Conservation (phyloP, 2,113 vertebrate genomes). For the Upupa epops region DNA sequence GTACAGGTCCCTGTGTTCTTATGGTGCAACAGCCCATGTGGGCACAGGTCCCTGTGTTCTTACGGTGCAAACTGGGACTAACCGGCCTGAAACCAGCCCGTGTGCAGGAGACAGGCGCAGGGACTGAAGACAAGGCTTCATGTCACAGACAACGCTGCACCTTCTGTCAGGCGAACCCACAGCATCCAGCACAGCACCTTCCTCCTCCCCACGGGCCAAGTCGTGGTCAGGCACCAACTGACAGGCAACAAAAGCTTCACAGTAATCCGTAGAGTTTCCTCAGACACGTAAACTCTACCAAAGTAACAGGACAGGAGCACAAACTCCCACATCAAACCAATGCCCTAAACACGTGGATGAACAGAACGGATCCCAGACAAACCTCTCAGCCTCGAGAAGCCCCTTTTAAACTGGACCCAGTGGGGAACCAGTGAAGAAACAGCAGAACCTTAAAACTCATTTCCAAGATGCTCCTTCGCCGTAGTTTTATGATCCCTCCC, state of each 20-base stretch:
- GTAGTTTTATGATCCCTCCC: neutral
- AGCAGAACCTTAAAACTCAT: neutral
- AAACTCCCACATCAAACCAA: neutral
- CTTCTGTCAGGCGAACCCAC: neutral
- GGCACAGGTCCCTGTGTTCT: neutral
- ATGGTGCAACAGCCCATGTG: neutral
- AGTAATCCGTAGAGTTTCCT: constrained; percentile 33
- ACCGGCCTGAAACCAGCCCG: accelerated
- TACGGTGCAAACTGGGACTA: neutral
- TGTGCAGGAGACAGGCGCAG: neutral
- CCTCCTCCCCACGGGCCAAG: neutral
- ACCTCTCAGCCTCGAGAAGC: neutral
- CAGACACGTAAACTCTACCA: neutral
- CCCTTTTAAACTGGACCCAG: neutral
- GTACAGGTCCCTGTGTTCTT: neutral
- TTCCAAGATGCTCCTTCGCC: neutral
- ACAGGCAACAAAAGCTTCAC: constrained; percentile 47
- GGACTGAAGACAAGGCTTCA: neutral
- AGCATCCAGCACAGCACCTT: neutral
- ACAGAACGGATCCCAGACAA: accelerated
- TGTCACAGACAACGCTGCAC: neutral
- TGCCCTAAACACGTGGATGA: accelerated
- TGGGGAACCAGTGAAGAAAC: neutral
- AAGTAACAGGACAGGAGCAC: neutral
- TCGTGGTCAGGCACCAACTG: neutral